Percentiles rank a stretch among this genome's conserved stretches.
These are phyloP conservation scores for Eristalinus sepulchralis DNA, from an alignment of 2,888 invertebrate genomes.

Conservation along the genomic window DNA sequence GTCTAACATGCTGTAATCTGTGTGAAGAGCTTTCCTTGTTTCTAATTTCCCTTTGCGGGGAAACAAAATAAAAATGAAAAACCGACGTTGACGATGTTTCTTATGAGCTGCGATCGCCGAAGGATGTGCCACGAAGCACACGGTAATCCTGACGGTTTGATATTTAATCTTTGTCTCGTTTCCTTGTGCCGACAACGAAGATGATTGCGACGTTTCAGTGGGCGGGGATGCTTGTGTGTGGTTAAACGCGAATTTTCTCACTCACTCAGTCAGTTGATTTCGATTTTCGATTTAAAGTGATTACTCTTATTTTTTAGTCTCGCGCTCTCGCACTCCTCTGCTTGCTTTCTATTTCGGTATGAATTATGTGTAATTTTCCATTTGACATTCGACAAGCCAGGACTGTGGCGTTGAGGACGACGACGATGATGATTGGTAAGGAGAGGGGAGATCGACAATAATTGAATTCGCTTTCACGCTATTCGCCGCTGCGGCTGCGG, in stretches of 20 bases:
- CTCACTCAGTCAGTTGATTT: constrained; percentile 51
- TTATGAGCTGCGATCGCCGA: neutral
- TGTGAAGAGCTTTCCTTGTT: constrained; percentile 10
- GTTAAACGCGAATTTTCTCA: constrained; percentile 6
- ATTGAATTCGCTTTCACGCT: constrained; percentile 64
- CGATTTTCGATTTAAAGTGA: constrained; percentile 61
- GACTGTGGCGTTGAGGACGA: neutral
- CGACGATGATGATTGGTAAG: neutral
- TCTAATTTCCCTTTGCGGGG: constrained; percentile 39
- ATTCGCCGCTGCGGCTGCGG: constrained; percentile 13
- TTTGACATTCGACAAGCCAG: constrained; percentile 39
- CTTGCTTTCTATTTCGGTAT: constrained; percentile 49
- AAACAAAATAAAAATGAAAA: neutral
- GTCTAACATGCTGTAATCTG: neutral
- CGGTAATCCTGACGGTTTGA: constrained; percentile 16
- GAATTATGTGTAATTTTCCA: constrained; percentile 67
- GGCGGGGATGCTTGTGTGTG: neutral
- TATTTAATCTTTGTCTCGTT: constrained; percentile 61
- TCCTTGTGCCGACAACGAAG: constrained; percentile 13
- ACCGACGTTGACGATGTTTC: neutral
- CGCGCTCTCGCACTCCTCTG: neutral
- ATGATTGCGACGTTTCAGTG: neutral
- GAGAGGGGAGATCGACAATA: constrained; percentile 29
- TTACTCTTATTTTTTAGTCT: neutral
- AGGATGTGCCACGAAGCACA: neutral